Evolutionary conservation across 2,888 invertebrate genomes (phyloP), one percentile per base, ranked within the genome.

Genomic region (Exephanes ischioxanthus): DNA sequence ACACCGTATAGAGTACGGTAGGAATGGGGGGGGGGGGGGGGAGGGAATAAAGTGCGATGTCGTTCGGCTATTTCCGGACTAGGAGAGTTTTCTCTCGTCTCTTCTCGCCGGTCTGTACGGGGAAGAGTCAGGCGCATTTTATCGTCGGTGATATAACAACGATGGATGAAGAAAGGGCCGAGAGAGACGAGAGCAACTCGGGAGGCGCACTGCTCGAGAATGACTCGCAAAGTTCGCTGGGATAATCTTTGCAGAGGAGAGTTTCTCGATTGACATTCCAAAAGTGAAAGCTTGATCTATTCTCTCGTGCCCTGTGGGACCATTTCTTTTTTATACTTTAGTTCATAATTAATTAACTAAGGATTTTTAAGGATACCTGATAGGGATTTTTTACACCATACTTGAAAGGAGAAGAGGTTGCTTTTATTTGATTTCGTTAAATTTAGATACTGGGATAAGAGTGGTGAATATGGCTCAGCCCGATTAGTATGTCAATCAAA

Each of bases 11-110:
- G 33, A n/a, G 11, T 58, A 26, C 14, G 37, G 14, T 3, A 19
- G 71, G 48, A 71, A n/a, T n/a, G n/a, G 55, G 19, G 51, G 3
- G 6, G 9, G 19, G 19, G 19, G 9, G 55, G 22, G 26, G 26
- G 26, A 2, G 63, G 30, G 72, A 77, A 80, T 83, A 80, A 83
- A 86, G 71, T 85, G 67, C 77, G 51, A 76, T 71, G 73, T 70
- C 79, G 78, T 79, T 82, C 45, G 58, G 73, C 53, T 51, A 37
- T 66, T 68, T 72, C 70, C 66, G 63, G 66, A 53, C 11, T 48
- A 48, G 53, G 45, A 71, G 66, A 51, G 16, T 71, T 68, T 41
- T 68, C 77, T 45, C 77, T 14, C 67, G 14, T 51, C 76, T 55
- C 41, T 19, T 55, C n/a, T 51, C 77, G 19, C 53, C n/a, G n/a